phyloP scores from a whole-genome alignment of 2,888 invertebrate species.

The Laothoe populi region DNA sequence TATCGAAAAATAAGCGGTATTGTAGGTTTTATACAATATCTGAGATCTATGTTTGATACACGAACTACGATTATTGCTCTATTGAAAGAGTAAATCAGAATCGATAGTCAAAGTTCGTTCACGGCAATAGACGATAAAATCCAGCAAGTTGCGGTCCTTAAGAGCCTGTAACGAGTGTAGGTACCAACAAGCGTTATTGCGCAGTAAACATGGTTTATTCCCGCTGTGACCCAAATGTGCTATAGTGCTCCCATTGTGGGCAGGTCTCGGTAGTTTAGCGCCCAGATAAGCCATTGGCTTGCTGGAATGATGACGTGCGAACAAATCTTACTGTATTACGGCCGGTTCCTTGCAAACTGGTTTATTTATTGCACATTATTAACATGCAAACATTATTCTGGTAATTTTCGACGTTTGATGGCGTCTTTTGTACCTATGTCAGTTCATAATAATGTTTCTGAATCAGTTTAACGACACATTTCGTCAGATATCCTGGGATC shows the following conservation, averaged over 20 bases:
- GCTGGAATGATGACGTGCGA: conserved; percentile 23
- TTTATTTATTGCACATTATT: conserved; percentile 4
- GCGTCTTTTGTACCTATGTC: neutral
- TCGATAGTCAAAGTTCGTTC: conserved; percentile 42
- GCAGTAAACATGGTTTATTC: conserved; percentile 38
- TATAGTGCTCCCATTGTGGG: conserved; percentile 25
- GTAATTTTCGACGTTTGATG: neutral
- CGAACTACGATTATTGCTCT: neutral
- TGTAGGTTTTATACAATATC: neutral
- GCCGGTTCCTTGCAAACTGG: conserved; percentile 2
- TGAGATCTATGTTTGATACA: neutral
- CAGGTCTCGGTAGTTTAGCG: conserved; percentile 18
- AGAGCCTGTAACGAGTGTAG: conserved; percentile 35
- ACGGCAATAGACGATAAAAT: conserved; percentile 38
- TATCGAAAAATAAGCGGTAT: too few species aligned
- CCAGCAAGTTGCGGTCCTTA: conserved; percentile 45
- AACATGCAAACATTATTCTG: neutral
- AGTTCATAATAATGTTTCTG: neutral
- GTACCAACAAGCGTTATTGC: conserved; percentile 39
- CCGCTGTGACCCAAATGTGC: conserved; percentile 20
- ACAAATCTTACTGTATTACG: conserved; percentile 18
- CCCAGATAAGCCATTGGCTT: conserved; percentile 23
- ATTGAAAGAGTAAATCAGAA: conserved; percentile 32
- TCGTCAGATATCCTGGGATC: neutral
- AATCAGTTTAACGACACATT: neutral